Percentiles rank a stretch among this genome's conserved stretches.
Evolutionary conservation across 2,888 invertebrate genomes (phyloP).

Genomic region (Alviniconcha strummeri): DNA sequence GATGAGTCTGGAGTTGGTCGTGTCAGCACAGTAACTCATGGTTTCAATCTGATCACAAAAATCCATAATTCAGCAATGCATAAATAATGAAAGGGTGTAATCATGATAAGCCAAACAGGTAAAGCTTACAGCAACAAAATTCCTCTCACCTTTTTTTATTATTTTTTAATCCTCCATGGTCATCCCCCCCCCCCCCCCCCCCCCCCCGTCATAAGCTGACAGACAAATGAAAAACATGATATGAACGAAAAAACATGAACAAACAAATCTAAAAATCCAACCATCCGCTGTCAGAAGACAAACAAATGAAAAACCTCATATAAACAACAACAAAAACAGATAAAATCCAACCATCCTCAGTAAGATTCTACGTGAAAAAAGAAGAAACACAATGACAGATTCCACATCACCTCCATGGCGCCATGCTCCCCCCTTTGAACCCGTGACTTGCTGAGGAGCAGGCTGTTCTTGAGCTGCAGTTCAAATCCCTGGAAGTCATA

Average conservation of each 20-base stretch:
- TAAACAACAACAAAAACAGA: neutral
- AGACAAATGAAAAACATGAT: too few relatives aligned
- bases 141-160: too few relatives aligned
- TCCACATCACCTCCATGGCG: neutral
- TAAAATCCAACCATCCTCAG: too few relatives aligned
- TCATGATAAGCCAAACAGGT: neutral
- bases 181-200: too few relatives aligned
- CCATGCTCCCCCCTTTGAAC: conserved; percentile 5
- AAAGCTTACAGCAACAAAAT: too few relatives aligned
- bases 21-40: conserved; percentile 56
- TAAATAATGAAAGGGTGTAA: neutral
- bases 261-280: too few relatives aligned
- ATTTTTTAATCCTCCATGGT: too few relatives aligned
- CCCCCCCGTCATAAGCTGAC: too few relatives aligned
- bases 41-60: conserved; percentile 48
- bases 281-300: neutral
- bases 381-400: neutral
- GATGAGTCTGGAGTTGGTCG: conserved; percentile 55
- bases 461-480: conserved; percentile 17
- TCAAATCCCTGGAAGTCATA: conserved; percentile 32
- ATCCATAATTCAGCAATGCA: neutral
- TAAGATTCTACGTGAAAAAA: too few relatives aligned
- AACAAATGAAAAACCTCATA: too few relatives aligned
- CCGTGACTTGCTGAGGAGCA: conserved; percentile 27
- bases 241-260: too few relatives aligned